phyloP scores from a whole-genome alignment of 2,888 invertebrate species.

The Cerastis rubricosa region DNA sequence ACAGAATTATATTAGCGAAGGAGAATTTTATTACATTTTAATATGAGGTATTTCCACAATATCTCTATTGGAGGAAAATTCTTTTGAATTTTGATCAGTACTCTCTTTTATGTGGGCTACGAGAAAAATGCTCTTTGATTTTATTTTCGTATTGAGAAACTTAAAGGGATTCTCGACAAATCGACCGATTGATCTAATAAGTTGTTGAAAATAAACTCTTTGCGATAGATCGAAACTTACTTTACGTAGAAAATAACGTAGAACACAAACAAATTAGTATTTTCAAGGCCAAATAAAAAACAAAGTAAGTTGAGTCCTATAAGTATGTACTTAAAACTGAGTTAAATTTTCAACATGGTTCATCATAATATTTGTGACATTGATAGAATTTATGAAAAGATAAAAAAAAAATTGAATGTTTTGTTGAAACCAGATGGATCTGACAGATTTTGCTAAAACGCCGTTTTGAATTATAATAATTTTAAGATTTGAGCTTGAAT shows the following conservation, averaged over 20 bases:
- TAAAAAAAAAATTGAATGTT: neutral
- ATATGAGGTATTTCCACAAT: slow-evolving; percentile 84
- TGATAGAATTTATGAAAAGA: neutral
- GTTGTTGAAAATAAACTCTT: slow-evolving; percentile 26
- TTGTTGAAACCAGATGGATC: neutral
- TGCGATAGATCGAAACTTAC: neutral
- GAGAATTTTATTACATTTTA: slow-evolving; percentile 87
- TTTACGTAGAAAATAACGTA: neutral
- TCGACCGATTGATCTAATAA: slow-evolving; percentile 39
- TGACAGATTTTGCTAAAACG: neutral
- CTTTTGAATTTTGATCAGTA: slow-evolving; percentile 78
- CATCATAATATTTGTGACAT: neutral
- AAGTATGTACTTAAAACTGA: too few species aligned
- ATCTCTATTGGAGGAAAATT: slow-evolving; percentile 77
- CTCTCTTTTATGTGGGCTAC: slow-evolving; percentile 68
- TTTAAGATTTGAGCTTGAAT: neutral
- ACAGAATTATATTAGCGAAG: slow-evolving; percentile 83
- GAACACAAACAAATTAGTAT: neutral
- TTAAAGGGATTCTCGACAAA: slow-evolving; percentile 51
- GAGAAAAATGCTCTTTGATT: slow-evolving; percentile 74
- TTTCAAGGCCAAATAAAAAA: neutral
- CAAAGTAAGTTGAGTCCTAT: neutral
- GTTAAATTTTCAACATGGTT: neutral
- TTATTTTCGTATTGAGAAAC: slow-evolving; percentile 64
- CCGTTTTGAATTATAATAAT: neutral